Base-by-base conservation (phyloP, 2,113 vertebrate genomes). In the Micromys minutus region DNA sequence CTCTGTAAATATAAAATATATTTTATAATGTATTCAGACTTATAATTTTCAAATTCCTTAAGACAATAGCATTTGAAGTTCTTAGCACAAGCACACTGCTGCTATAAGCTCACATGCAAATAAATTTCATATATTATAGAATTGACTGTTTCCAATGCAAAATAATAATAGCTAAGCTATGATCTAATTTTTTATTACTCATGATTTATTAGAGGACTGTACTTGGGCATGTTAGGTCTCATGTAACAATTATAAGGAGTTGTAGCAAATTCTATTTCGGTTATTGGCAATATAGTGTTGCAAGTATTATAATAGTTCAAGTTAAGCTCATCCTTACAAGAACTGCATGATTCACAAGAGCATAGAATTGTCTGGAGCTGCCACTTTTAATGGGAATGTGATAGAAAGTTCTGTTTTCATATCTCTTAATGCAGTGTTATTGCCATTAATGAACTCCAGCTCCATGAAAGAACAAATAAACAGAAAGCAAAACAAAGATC, bases 301-400 rank as follows among this genome's bases (percentile, higher is more conserved):
- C 34, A 45, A 67, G 36, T 71, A 21, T 77, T 91, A 36, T 50
- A 88, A 92, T 79, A 42, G 22, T 88, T 96, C 19, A 69, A 80
- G 29, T 93, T 92, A 93, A 96, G n/a, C 79, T 96, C 76, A 90
- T 89, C 7, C 59, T 96, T 91, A 47, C 87, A 89, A 80, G 90
- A 91, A 84, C 42, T 87, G 10, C 15, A 47, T 94, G 22, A 5
- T 91, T 94, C 47, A 15, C 89, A 85, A 80, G 84, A 72, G 87
- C 34, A 92, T 55, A 84, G 67, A 94, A 84, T 69, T 90, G 59
- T 88, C 26, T n/a, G 79, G 39, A 95, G 91, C 52, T 81, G 63
- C 55, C 69, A 90, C 21, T 71, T 93, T 93, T 94, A 93, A 94
- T 97, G 65, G 50, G 63, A 96, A 95, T 89, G 65, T 93, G 57